Percentiles rank a stretch among this genome's conserved stretches.
Evolutionary conservation across 1,140 invertebrate species (phyloP).

Genomic region (Saccostrea cuccullata): DNA sequence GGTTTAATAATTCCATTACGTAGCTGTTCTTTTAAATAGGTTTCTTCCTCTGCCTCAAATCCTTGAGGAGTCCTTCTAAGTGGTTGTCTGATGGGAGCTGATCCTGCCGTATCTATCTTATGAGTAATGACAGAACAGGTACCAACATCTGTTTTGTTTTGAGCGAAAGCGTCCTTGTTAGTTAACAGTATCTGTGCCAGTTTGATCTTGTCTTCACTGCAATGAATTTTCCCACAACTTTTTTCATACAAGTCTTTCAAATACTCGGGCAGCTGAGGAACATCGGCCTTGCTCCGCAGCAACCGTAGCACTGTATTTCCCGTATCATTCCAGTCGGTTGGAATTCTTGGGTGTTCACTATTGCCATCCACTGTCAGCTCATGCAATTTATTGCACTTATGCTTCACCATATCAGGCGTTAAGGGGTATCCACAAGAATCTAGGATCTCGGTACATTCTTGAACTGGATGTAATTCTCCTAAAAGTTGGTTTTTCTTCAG

Average conservation of each 20-base stretch:
- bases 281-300: no score
- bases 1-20: no score
- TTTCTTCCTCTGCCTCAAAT: conserved; percentile 49
- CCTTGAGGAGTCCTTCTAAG: conserved; percentile 39
- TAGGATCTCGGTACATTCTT: no score
- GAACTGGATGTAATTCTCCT: background rate
- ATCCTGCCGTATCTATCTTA: conserved; percentile 36
- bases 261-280: conserved; percentile 39
- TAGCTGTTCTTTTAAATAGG: conserved; percentile 60
- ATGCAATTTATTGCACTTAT: background rate
- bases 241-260: conserved; percentile 41
- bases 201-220: background rate
- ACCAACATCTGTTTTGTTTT: no score
- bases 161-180: conserved; percentile 34
- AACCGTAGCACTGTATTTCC: no score
- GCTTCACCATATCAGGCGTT: background rate
- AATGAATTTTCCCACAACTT: conserved; percentile 21
- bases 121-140: no score
- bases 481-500: no score
- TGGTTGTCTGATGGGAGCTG: conserved; percentile 54
- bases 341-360: background rate
- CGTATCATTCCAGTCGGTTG: no score
- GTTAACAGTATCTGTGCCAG: conserved; percentile 14
- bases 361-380: background rate
- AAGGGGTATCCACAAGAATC: no score